phyloP scores from a whole-genome alignment of 30 jellyfish, hydroid and myxozoan genomes.

The Calvadosia cruxmelitensis region DNA sequence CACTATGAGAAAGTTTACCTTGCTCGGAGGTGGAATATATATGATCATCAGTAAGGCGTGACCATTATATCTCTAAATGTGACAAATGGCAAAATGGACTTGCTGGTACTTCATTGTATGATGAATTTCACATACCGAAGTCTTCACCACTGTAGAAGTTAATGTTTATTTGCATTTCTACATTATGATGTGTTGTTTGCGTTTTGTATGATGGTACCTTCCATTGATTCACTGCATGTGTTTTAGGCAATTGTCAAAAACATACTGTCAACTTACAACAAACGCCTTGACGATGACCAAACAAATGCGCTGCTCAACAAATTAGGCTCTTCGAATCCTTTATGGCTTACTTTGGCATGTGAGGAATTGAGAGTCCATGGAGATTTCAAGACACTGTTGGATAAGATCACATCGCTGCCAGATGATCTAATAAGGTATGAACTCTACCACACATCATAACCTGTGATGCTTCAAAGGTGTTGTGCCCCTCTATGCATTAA shows the following conservation, averaged over 20 bases:
- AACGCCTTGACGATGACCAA: conserved; percentile 77
- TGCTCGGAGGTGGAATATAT: too few relatives aligned
- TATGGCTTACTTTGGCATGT: conserved; percentile 94
- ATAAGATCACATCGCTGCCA: conserved; percentile 64
- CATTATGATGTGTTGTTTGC: neutral
- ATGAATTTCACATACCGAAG: conserved; percentile 20
- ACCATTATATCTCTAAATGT: too few relatives aligned
- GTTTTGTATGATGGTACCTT: neutral
- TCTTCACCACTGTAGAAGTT: neutral
- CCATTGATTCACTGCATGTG: neutral
- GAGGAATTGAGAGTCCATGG: conserved; percentile 96
- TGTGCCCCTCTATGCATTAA: too few relatives aligned
- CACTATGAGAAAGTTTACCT: too few relatives aligned
- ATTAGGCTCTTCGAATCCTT: conserved; percentile 91
- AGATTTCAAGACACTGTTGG: conserved; percentile 51
- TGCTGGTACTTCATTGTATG: conserved; percentile 12
- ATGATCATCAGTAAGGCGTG: too few relatives aligned
- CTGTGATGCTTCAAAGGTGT: too few relatives aligned
- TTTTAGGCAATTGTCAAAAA: conserved; percentile 79
- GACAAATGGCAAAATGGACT: neutral
- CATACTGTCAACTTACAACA: conserved; percentile 74
- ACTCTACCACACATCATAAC: too few relatives aligned
- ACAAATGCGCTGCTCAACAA: conserved; percentile 44
- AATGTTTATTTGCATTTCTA: neutral
- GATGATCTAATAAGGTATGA: conserved; percentile 77